Evolutionary conservation across 2,888 invertebrate species (phyloP).

Genomic region (Meta bourneti): DNA sequence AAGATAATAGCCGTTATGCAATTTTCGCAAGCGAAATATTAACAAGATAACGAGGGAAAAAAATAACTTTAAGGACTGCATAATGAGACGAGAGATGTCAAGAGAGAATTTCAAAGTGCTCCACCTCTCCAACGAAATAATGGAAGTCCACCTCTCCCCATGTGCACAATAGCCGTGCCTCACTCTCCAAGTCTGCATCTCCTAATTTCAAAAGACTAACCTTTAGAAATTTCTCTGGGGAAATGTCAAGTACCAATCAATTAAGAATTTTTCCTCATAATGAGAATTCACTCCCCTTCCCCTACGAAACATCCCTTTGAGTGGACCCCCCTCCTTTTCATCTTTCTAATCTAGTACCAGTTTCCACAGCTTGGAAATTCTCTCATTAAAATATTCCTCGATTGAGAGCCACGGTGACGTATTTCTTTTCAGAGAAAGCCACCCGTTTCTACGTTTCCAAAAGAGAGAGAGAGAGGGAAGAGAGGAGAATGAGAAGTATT

Average conservation of each 20-base stretch:
- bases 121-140: background rate
- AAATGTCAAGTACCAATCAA: conserved; percentile 37
- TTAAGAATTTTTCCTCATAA: conserved; percentile 34
- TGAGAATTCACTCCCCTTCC: background rate
- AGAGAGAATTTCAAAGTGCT: background rate
- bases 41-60: background rate
- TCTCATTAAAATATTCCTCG: conserved; percentile 67
- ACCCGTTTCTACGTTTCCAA: background rate
- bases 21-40: background rate
- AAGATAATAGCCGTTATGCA: background rate
- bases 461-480: background rate
- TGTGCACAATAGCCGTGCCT: background rate
- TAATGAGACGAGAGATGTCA: background rate
- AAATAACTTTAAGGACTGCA: background rate
- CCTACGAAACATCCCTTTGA: conserved; percentile 30
- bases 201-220: conserved; percentile 18
- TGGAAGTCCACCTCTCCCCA: background rate
- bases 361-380: background rate
- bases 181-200: background rate
- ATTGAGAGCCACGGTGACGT: background rate
- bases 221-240: conserved; percentile 16
- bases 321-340: conserved; percentile 26
- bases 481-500: background rate
- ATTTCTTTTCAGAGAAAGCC: conserved; percentile 4
- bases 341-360: background rate